Base-by-base conservation (phyloP, 1,140 invertebrate genomes). In the Sycobia sp. region DNA sequence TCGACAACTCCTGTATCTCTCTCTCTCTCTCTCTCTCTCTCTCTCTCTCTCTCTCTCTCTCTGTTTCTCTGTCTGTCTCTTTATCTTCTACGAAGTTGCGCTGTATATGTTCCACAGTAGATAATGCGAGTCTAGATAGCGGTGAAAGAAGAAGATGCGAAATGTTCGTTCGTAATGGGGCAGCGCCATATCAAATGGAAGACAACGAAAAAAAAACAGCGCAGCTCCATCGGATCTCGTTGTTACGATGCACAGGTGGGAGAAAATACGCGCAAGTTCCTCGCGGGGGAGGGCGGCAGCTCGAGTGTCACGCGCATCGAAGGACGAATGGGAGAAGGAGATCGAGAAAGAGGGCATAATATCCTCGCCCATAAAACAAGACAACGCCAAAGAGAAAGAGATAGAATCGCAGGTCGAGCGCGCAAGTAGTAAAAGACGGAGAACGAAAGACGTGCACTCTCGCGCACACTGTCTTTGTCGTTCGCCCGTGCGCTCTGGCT, bases 101-200 rank as follows among this genome's bases (percentile, higher is more conserved):
- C n/a, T n/a, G n/a, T n/a, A n/a, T n/a, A n/a, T n/a, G n/a, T n/a
- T n/a, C 65, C 67, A 67, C 69, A 68, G 72, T 71, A 69, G 71
- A 74, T 72, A 74, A 66, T 69, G 27, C 50, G 8, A n/a, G 60
- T 39, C 27, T 51, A 43, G 62, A 39, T 58, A 65, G 54, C 44
- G 27, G 38, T 46, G 62, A 46, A 58, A 59, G 51, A 39, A 43
- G 46, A 27, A 50, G 47, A n/a, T n/a, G n/a, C n/a, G n/a, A n/a
- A n/a, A n/a, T n/a, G n/a, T n/a, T n/a, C n/a, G n/a, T n/a, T n/a
- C n/a, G n/a, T n/a, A n/a, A n/a, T n/a, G n/a, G n/a, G n/a, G n/a
- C n/a, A 58, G 55, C 27, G n/a, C 29, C 9, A 49, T 34, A n/a
- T 10, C 23, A 41, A 36, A 27, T 13, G 5, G 25, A 49, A 29